These are phyloP conservation scores for Archips crataeganus DNA, from an alignment of 2,888 invertebrate species.

Conservation along the genomic window DNA sequence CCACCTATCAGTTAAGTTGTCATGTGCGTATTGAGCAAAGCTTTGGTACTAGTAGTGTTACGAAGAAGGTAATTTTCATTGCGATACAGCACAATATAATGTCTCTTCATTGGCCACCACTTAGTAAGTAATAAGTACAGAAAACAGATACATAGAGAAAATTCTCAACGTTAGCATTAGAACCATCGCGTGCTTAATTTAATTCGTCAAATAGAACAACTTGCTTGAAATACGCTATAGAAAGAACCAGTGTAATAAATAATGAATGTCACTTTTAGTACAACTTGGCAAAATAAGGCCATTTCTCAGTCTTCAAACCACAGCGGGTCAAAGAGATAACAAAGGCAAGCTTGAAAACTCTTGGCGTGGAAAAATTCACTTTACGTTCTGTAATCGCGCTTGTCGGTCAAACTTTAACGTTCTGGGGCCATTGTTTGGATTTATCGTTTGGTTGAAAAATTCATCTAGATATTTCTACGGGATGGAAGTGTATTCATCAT, in stretches of 20 bases:
- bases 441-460: neutral
- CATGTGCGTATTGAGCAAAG: too few relatives aligned
- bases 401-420: slow-evolving; percentile 6
- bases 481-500: neutral
- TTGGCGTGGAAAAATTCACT: slow-evolving; percentile 30
- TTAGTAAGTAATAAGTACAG: too few relatives aligned
- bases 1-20: too few relatives aligned
- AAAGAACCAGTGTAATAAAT: neutral
- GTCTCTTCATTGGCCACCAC: too few relatives aligned
- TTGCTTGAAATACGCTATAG: neutral
- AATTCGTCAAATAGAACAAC: neutral
- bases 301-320: slow-evolving; percentile 7
- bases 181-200: neutral
- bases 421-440: neutral
- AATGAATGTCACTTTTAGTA: neutral
- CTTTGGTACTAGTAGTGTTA: too few relatives aligned
- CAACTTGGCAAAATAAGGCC: neutral
- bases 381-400: slow-evolving; percentile 19
- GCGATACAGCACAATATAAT: too few relatives aligned
- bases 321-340: neutral
- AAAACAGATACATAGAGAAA: too few relatives aligned
- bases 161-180: too few relatives aligned
- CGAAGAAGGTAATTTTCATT: too few relatives aligned
- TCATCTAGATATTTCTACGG: neutral
- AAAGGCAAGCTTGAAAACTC: slow-evolving; percentile 19